These are phyloP conservation scores for Cancer borealis DNA, from an alignment of 2,888 invertebrate genomes.

Conservation along the genomic window DNA sequence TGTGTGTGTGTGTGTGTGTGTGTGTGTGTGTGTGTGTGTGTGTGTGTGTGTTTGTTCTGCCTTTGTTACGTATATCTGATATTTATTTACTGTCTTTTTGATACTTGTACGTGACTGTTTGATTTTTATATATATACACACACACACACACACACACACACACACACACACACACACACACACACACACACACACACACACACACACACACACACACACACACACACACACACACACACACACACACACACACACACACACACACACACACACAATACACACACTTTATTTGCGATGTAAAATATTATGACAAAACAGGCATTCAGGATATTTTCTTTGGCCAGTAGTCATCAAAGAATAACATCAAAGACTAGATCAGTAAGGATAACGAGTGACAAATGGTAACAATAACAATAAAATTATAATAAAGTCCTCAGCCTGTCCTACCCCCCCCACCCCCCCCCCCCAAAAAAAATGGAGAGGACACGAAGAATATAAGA, in stretches of 20 bases:
- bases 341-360: not conserved
- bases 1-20: no score
- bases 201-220: not conserved
- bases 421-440: not conserved
- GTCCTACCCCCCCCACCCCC: no score
- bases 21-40: not conserved
- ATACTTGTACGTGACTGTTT: not conserved
- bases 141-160: slow-evolving; percentile 38
- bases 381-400: slow-evolving; percentile 10
- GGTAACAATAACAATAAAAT: slow-evolving; percentile 11
- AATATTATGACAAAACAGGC: not conserved
- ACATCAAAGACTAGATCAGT: slow-evolving; percentile 10
- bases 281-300: not conserved
- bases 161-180: not conserved
- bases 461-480: not conserved
- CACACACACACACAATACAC: not conserved
- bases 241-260: slow-evolving; percentile 44
- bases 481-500: not conserved
- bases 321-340: not conserved
- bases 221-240: not conserved
- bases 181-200: not conserved
- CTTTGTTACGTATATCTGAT: not conserved
- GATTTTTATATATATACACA: not conserved
- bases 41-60: not conserved
- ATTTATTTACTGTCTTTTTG: not conserved